These are phyloP conservation scores for Thamnophis sirtalis DNA, from an alignment of 2,113 vertebrate genomes.

Conservation along the genomic window DNA sequence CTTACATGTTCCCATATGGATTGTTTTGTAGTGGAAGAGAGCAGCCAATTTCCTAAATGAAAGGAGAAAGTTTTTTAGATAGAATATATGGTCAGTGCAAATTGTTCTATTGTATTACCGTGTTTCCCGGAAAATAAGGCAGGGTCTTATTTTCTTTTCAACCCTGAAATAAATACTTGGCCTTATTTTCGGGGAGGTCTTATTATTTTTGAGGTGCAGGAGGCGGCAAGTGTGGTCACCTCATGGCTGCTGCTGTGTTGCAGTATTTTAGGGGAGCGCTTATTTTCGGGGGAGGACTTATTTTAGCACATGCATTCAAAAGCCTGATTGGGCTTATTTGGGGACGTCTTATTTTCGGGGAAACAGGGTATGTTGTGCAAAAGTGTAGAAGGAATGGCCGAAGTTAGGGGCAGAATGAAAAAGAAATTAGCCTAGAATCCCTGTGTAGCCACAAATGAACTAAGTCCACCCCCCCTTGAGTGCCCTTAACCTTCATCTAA, in stretches of 20 bases:
- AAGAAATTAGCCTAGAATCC: neutral
- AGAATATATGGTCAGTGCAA: neutral
- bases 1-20: neutral
- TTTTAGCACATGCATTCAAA: too few species aligned
- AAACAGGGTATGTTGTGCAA: neutral
- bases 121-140: too few species aligned
- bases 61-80: neutral
- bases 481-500: neutral
- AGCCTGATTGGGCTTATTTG: too few species aligned
- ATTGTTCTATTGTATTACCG: neutral
- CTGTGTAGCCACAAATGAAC: neutral
- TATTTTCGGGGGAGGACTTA: too few species aligned
- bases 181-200: too few species aligned
- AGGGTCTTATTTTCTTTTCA: too few species aligned
- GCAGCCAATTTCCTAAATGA: neutral
- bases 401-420: neutral
- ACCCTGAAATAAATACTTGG: too few species aligned
- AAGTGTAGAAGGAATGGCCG: neutral
- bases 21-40: neutral
- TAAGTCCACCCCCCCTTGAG: neutral
- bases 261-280: too few species aligned
- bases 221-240: too few species aligned
- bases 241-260: too few species aligned
- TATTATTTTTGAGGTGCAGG: too few species aligned
- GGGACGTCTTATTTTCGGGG: too few species aligned